These are phyloP conservation scores for Tetrax tetrax DNA, from an alignment of 2,113 vertebrate genomes.

Conservation along the genomic window DNA sequence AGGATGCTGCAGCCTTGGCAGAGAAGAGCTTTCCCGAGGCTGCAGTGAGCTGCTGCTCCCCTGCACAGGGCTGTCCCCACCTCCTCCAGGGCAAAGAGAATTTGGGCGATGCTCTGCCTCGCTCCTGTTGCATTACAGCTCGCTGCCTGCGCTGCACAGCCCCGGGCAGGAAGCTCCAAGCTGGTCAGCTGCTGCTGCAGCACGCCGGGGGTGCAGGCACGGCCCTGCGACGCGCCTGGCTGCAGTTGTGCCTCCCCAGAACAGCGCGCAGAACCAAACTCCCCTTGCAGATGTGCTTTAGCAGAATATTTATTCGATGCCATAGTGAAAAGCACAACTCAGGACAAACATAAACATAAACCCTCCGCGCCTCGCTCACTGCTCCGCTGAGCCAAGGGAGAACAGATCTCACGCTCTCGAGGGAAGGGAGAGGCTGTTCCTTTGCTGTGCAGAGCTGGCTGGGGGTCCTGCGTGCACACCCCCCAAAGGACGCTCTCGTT, in stretches of 20 bases:
- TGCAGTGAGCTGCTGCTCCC: too few relatives aligned
- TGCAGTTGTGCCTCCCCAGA: not conserved
- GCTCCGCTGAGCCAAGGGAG: not conserved
- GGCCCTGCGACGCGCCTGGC: not conserved
- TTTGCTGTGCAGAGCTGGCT: not conserved
- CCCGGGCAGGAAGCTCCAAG: too few relatives aligned
- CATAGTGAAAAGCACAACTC: conserved; percentile 42
- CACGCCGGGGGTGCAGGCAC: too few relatives aligned
- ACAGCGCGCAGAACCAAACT: not conserved
- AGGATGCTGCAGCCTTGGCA: too few relatives aligned
- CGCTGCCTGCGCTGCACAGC: too few relatives aligned
- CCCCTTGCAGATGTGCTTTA: not conserved
- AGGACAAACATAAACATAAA: not conserved
- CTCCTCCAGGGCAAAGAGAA: too few relatives aligned
- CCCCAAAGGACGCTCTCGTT: not conserved
- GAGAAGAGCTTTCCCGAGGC: too few relatives aligned
- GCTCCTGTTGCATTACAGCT: too few relatives aligned
- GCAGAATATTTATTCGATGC: conserved; percentile 50
- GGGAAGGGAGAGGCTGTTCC: not conserved
- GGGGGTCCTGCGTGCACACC: not conserved
- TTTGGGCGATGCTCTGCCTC: too few relatives aligned
- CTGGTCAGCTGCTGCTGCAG: too few relatives aligned
- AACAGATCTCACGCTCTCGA: not conserved
- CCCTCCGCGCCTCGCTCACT: not conserved
- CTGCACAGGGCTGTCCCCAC: too few relatives aligned